Evolutionary conservation across 2,113 vertebrate genomes (phyloP).

Genomic region (Phaethornis superciliosus): DNA sequence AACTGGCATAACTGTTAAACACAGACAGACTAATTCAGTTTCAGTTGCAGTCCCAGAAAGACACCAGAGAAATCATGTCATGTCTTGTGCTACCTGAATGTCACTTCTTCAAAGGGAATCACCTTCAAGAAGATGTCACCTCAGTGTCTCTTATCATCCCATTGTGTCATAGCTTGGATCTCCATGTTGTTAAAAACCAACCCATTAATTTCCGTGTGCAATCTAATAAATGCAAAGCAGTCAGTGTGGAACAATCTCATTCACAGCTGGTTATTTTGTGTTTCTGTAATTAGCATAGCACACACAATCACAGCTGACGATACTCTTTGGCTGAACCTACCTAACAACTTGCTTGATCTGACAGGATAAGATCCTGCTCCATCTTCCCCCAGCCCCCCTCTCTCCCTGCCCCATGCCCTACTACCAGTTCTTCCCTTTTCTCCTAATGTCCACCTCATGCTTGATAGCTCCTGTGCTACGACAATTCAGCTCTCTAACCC

Average conservation of each 20-base stretch:
- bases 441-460: background rate
- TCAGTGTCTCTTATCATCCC: background rate
- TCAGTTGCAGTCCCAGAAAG: background rate
- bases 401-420: background rate
- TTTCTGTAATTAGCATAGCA: conserved; percentile 26
- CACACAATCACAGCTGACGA: background rate
- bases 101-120: background rate
- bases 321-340: conserved; percentile 34
- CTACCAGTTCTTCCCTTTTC: background rate
- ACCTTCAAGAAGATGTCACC: background rate
- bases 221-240: conserved; percentile 51
- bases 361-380: background rate
- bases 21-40: background rate
- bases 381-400: background rate
- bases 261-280: conserved; percentile 49
- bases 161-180: background rate
- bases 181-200: background rate
- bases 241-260: conserved; percentile 30
- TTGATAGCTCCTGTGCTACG: background rate
- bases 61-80: background rate
- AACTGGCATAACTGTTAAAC: background rate
- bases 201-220: conserved; percentile 27
- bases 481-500: background rate
- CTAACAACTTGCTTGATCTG: background rate
- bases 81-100: background rate